Percentiles rank a stretch among this genome's conserved stretches.
phyloP scores from a whole-genome alignment of 2,113 vertebrate genomes.

The Tringa solitaria region DNA sequence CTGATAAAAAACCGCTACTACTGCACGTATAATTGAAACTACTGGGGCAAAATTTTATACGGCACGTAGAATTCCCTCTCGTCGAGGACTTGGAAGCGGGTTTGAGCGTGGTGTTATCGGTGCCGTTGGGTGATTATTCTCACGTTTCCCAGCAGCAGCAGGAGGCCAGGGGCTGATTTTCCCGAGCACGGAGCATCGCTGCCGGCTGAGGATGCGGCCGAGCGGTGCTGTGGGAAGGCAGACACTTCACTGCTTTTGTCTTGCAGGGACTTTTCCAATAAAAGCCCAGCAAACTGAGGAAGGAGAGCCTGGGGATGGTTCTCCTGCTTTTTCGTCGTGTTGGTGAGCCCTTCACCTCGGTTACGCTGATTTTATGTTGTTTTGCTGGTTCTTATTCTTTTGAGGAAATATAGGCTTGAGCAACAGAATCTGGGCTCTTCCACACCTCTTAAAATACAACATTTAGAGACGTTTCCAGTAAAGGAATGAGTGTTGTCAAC shows the following conservation, averaged over 20 bases:
- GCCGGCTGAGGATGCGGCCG: fast-evolving
- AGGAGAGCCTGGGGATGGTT: not conserved
- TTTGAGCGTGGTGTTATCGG: not conserved
- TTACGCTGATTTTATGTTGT: not conserved
- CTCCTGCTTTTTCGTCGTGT: not conserved
- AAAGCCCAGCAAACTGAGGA: not conserved
- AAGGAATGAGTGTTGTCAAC: conserved; percentile 61
- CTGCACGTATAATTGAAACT: too few relatives aligned
- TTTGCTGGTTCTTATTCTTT: conserved; percentile 41
- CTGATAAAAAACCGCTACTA: too few relatives aligned
- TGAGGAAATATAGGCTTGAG: conserved; percentile 35
- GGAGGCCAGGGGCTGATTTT: not conserved
- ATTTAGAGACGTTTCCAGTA: conserved; percentile 44
- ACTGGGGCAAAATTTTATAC: not conserved
- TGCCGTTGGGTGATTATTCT: not conserved
- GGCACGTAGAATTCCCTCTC: not conserved
- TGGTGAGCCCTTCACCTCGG: not conserved
- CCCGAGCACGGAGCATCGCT: fast-evolving
- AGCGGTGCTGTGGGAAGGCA: not conserved
- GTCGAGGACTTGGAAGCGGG: not conserved
- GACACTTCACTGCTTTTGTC: not conserved
- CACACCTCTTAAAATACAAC: conserved; percentile 28
- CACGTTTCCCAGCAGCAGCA: not conserved
- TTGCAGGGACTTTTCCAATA: too few relatives aligned
- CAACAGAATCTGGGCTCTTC: conserved; percentile 41